Evolutionary conservation across 2,113 vertebrate genomes (phyloP), one percentile per base, ranked within the genome.

Genomic region (Thalassarche chlororhynchos): DNA sequence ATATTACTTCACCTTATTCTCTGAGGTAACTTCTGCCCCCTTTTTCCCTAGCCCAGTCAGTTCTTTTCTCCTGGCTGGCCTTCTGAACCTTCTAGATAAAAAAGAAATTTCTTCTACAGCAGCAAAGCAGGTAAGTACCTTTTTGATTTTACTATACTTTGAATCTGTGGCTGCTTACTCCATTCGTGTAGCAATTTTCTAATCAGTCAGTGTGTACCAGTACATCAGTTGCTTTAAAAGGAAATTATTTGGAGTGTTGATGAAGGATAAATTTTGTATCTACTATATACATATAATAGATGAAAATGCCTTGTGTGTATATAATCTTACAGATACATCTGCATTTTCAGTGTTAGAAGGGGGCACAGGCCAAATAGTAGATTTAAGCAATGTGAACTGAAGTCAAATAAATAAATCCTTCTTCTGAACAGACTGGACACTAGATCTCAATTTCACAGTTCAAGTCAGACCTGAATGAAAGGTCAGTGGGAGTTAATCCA

Each of bases 31-130:
- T 75, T 91, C 42, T 91, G 32, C 38, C 31, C 38, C n/a, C 32
- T 86, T 91, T 80, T 89, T 54, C 38, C 78, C 71, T 96, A 99
- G 99, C 97, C 98, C 98, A 5, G 71, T 99, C 89, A 98, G 97
- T 74, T 97, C 99, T 18, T 82, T 95, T 17, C 92, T 98, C 38
- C 97, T 99, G 84, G 99, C 99, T 14, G 99, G 99, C 96, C 98
- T 99, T 86, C 98, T 99, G 96, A 98, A 99, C 70, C 98, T 99
- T 82, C 98, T 99, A 78, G 98, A 99, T 97, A 96, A 91, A 4
- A 98, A 98, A 93, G 93, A 83, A 12, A 98, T 99, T 97, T 99
- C 99, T 57, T 99, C 99, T 20, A 94, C 99, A 5, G 98, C 98
- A 89, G 99, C 99, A 92, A 99, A 99, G 94, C 98, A 98, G 98